Base-by-base conservation (phyloP, 1,140 invertebrate species). In the Oedothorax gibbosus region DNA sequence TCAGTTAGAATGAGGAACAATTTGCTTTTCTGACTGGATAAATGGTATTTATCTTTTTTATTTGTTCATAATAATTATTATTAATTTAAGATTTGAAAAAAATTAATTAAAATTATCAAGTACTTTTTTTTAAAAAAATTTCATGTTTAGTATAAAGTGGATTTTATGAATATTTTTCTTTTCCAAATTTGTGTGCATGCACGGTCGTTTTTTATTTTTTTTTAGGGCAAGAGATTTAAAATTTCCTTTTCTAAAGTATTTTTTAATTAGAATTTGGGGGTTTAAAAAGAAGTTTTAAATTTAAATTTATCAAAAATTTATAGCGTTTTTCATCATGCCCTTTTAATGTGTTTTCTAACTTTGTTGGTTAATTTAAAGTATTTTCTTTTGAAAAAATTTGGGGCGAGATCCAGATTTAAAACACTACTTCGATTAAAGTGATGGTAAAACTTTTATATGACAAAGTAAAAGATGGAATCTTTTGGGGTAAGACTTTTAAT, bases 1-100 rank as follows among this genome's bases (percentile, higher is more conserved):
- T 98, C 95, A 6, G 97, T 98, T 7, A 92, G 96, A 6, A 97
- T n/a, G 96, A 98, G 90, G 98, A 99, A 91, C 96, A 98, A 89
- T 92, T 98, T 87, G 98, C 98, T 99, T 99, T 91, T 96, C 97
- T 78, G 96, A 99, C 88, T 99, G 98, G 98, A 98, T 99, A 80
- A 99, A 99, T 90, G 95, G 91, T 92, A 88, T 5, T 35, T 35
- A 35, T 35, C 35, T 35, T 35, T 35, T 35, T 2, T 35, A 35
- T 35, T 5, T 35, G 1, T 35, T 35, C 35, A 35, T 35, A 35
- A 35, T 35, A 35, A 2, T 35, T 35, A 35, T 1, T 35, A 35
- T 2, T 35, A 2, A 2, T 35, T 35, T 35, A 35, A 35, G 5
- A 35, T 35, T 35, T 35, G 35, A n/a, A 2, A 35, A 35, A 35